Evolutionary conservation across 2,113 vertebrate genomes (phyloP).

Genomic region (Cercopithecus mona): DNA sequence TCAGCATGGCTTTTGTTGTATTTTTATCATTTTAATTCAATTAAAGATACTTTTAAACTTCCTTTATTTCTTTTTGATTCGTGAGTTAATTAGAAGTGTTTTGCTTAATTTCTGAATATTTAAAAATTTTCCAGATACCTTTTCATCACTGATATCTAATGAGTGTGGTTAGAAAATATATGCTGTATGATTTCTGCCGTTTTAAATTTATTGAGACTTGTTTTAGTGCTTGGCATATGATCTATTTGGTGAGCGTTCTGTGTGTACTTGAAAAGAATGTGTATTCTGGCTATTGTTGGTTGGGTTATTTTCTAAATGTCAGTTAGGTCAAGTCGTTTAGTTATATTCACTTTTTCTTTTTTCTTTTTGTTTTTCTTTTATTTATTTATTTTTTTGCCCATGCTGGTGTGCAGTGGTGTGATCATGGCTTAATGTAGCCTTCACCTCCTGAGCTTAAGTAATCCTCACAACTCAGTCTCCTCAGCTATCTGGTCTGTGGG

Average conservation of each 20-base stretch:
- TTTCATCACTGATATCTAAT: constrained; percentile 18
- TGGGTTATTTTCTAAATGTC: neutral
- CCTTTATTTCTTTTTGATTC: constrained; percentile 27
- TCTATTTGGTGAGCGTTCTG: neutral
- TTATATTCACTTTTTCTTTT: neutral
- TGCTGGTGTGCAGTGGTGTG: too few relatives aligned
- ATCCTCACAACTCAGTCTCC: too few relatives aligned
- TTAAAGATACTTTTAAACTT: neutral
- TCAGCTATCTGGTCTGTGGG: too few relatives aligned
- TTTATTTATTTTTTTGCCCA: too few relatives aligned
- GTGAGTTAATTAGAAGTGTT: neutral
- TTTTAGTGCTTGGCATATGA: neutral
- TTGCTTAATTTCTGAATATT: constrained; percentile 13
- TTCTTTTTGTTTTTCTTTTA: too few relatives aligned
- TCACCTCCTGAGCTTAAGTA: too few relatives aligned
- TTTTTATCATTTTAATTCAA: neutral
- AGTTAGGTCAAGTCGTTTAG: neutral
- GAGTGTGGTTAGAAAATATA: neutral
- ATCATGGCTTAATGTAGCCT: too few relatives aligned
- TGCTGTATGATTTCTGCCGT: neutral
- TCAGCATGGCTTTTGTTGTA: neutral
- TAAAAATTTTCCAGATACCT: neutral
- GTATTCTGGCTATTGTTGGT: neutral
- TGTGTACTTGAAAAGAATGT: constrained; percentile 9
- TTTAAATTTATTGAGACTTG: constrained; percentile 34